Conservation (phyloP, 1,140 invertebrate genomes). For the Callitettix versicolor region DNA sequence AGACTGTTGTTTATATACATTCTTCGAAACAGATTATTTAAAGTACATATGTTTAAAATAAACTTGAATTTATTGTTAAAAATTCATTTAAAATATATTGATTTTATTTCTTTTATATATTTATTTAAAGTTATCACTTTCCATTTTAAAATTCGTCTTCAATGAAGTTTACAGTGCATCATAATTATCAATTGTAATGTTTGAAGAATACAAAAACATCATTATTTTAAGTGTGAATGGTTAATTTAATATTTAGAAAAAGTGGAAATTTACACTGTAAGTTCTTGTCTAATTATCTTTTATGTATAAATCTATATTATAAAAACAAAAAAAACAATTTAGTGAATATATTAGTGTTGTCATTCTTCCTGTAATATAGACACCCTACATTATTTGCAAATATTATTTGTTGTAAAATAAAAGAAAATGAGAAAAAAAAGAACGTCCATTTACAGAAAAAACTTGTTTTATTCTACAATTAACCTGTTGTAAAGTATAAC, state of each 20-base stretch:
- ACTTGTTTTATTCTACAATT: constrained; percentile 1
- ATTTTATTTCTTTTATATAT: too few relatives aligned
- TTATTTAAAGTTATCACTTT: not conserved
- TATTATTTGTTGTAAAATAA: constrained; percentile 13
- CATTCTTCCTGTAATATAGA: constrained; percentile 16
- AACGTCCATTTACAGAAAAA: constrained; percentile 6
- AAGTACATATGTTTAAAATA: too few relatives aligned
- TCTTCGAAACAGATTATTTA: too few relatives aligned
- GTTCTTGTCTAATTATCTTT: constrained; percentile 11
- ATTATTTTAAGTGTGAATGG: not conserved
- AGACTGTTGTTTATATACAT: too few relatives aligned
- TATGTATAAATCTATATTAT: constrained; percentile 15
- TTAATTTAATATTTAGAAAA: not conserved
- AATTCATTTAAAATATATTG: too few relatives aligned
- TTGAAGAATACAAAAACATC: not conserved
- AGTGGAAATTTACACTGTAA: constrained; percentile 2
- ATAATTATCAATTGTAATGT: not conserved
- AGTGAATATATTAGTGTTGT: constrained; percentile 14
- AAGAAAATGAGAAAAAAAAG: not conserved
- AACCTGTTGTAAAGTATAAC: too few relatives aligned
- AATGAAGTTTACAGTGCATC: constrained; percentile 1
- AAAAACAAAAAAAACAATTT: constrained; percentile 11
- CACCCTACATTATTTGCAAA: constrained; percentile 2
- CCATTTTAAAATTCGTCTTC: not conserved
- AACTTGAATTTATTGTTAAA: too few relatives aligned